phyloP scores from a whole-genome alignment of 2,797 vertebrate genomes.

The Vireo griseus region DNA sequence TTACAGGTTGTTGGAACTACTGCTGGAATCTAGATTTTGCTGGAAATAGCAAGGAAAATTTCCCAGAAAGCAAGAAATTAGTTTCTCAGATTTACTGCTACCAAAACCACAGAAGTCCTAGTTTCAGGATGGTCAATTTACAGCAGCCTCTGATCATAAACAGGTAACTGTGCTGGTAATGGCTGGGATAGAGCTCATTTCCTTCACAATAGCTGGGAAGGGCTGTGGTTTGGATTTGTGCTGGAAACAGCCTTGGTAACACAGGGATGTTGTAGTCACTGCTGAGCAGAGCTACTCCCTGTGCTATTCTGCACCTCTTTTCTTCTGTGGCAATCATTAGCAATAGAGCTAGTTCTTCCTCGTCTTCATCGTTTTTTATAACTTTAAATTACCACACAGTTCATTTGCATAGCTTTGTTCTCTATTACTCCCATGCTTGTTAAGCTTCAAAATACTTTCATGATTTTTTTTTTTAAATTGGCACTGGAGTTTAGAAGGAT shows the following conservation, averaged over 20 bases:
- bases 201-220: not conserved
- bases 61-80: not conserved
- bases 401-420: constrained; percentile 50
- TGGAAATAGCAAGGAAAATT: not conserved
- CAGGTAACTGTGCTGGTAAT: not conserved
- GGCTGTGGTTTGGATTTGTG: not conserved
- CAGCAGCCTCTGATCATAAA: not conserved
- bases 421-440: not conserved
- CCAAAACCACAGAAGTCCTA: not conserved
- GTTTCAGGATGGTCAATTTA: not conserved
- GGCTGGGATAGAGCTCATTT: not conserved
- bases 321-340: not conserved
- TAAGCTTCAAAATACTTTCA: not conserved
- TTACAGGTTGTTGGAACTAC: not conserved
- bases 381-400: not conserved
- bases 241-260: not conserved
- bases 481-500: not conserved
- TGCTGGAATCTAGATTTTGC: not conserved
- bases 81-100: not conserved
- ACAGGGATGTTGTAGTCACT: not conserved
- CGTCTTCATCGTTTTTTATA: not conserved
- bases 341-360: not conserved
- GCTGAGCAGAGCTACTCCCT: not conserved
- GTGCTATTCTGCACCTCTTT: not conserved
- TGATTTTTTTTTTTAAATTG: not conserved